phyloP scores from a whole-genome alignment of 2,113 vertebrate genomes.

The Mesoclemmys tuberculata region DNA sequence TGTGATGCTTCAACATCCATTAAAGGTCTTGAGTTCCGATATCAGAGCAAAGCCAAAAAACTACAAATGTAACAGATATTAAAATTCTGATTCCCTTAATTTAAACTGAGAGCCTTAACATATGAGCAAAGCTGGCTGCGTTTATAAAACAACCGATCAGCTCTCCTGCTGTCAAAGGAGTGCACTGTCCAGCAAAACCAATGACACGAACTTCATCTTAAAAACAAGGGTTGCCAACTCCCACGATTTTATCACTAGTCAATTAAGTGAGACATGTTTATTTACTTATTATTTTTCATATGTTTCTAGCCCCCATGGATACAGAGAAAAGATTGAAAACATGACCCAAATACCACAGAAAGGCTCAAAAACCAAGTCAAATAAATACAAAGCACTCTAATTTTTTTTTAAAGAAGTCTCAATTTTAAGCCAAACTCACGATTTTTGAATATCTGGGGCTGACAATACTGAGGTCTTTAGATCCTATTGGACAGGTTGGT shows the following conservation, averaged over 20 bases:
- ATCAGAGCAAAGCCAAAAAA: background rate
- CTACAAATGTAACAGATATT: background rate
- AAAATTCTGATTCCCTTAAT: background rate
- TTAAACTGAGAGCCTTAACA: background rate
- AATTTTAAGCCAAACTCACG: constrained; percentile 26
- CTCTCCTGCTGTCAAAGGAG: background rate
- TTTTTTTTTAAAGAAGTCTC: background rate
- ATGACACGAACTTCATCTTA: background rate
- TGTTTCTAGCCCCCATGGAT: background rate
- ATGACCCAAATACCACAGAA: background rate
- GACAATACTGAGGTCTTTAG: background rate
- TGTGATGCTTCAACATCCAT: background rate
- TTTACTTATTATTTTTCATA: background rate
- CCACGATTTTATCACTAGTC: background rate
- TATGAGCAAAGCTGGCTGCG: background rate
- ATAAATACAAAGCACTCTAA: background rate
- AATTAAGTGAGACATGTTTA: no score
- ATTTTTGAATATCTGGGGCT: background rate
- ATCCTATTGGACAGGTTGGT: constrained; percentile 4
- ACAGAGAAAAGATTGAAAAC: constrained; percentile 5
- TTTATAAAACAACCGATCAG: background rate
- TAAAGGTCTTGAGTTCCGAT: background rate
- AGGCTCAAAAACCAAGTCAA: background rate
- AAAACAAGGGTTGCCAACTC: background rate
- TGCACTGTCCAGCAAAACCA: background rate